A percentile compares a stretch with the other conserved stretches of the same genome.
Evolutionary conservation across 2,113 vertebrate species (phyloP).

Genomic region (Haemorhous mexicanus): DNA sequence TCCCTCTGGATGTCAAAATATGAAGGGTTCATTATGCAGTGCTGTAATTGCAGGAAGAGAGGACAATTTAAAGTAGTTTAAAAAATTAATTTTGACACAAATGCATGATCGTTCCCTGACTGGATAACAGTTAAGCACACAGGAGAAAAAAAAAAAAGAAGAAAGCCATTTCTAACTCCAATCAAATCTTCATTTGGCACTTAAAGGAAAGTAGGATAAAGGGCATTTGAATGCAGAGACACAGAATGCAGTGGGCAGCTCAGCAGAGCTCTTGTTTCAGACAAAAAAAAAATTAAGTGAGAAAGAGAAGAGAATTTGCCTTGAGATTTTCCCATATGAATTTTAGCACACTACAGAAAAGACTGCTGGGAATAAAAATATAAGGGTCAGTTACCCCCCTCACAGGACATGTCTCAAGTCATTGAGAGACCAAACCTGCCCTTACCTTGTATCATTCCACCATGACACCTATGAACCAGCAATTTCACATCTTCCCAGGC

Average conservation of each 20-base stretch:
- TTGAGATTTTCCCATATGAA: background rate
- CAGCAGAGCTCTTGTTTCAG: background rate
- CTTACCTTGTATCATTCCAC: background rate
- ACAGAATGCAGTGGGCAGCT: background rate
- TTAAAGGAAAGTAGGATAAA: background rate
- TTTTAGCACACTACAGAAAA: background rate
- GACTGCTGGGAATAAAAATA: background rate
- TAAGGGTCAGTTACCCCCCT: background rate
- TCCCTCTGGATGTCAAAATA: constrained; percentile 22
- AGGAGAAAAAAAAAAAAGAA: background rate
- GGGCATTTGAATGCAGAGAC: background rate
- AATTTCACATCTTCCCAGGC: background rate
- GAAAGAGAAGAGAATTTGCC: background rate
- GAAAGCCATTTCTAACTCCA: background rate
- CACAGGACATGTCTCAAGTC: background rate
- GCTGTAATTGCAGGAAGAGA: background rate
- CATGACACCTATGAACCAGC: background rate
- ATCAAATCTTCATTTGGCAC: background rate
- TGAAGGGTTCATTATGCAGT: background rate
- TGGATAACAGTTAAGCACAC: background rate
- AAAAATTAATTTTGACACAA: constrained; percentile 46
- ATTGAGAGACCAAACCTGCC: background rate
- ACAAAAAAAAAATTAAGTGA: background rate
- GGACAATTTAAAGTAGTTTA: background rate
- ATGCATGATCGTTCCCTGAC: background rate